Evolutionary conservation across 2,888 invertebrate genomes (phyloP).

Genomic region (Andricus quercusramuli): DNA sequence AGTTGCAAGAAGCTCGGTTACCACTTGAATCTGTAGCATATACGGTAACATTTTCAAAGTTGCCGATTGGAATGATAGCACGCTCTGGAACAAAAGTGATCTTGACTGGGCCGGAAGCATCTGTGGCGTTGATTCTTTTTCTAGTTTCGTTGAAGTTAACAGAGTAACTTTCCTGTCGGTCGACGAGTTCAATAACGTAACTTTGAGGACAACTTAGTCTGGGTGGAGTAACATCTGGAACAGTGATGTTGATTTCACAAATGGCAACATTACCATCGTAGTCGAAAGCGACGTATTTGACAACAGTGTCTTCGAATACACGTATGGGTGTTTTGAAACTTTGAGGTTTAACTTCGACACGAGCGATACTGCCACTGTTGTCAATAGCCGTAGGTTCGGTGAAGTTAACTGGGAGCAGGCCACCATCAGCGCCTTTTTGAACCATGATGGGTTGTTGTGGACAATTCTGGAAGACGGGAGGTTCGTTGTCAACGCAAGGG

Average conservation of each 20-base stretch:
- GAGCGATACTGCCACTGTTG: constrained; percentile 96
- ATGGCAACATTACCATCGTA: constrained; percentile 98
- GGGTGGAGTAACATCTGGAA: constrained; percentile 95
- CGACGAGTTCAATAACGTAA: constrained; percentile 94
- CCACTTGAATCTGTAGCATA: constrained; percentile 92
- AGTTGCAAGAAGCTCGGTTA: constrained; percentile 93
- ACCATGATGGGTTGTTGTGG: constrained; percentile 95
- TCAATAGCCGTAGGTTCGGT: constrained; percentile 96
- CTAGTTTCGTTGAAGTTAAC: constrained; percentile 96
- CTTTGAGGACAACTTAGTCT: constrained; percentile 94
- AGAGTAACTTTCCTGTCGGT: constrained; percentile 92
- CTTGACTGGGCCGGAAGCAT: constrained; percentile 92
- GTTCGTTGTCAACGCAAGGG: constrained; percentile 96
- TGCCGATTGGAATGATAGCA: constrained; percentile 91
- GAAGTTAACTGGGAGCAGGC: constrained; percentile 94
- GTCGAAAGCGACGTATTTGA: constrained; percentile 97
- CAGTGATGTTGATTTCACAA: constrained; percentile 97
- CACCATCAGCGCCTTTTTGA: constrained; percentile 92
- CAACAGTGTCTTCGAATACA: constrained; percentile 94
- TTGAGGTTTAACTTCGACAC: constrained; percentile 94
- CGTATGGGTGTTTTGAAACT: constrained; percentile 93
- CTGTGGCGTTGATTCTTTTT: constrained; percentile 90
- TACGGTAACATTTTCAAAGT: constrained; percentile 95
- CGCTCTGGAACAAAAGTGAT: constrained; percentile 88
- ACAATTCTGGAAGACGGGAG: constrained; percentile 97